A percentile compares a stretch with the other conserved stretches of the same genome.
Conservation (phyloP, 2,113 vertebrate genomes). For the Trachemys scripta region DNA sequence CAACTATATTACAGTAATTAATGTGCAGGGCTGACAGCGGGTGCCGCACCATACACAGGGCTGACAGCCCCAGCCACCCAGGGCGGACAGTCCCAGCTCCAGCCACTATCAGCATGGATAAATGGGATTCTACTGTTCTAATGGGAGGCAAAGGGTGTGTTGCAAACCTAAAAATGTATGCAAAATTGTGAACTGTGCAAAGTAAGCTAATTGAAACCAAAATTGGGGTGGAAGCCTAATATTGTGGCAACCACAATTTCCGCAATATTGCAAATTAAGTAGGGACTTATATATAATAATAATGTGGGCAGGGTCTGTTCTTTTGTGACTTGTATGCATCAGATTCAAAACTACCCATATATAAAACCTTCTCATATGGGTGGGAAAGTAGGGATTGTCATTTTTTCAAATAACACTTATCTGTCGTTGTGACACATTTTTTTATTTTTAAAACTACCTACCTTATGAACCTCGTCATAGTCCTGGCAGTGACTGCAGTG, state of each 20-base stretch:
- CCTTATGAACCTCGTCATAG: slow-evolving; percentile 31
- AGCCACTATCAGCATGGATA: background rate
- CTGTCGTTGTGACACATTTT: slow-evolving; percentile 31
- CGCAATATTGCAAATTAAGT: background rate
- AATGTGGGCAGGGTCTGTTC: background rate
- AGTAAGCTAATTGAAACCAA: background rate
- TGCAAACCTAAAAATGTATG: background rate
- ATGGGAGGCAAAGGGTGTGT: background rate
- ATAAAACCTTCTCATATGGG: slow-evolving; percentile 39
- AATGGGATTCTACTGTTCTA: background rate
- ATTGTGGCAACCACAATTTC: background rate
- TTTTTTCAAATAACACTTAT: slow-evolving; percentile 57
- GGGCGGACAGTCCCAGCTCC: background rate
- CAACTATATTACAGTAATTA: background rate
- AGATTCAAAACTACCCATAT: slow-evolving; percentile 49
- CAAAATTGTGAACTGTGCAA: background rate
- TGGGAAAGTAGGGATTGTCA: slow-evolving; percentile 47
- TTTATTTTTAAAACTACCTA: slow-evolving; percentile 62
- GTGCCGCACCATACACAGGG: too few relatives aligned
- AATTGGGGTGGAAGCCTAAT: background rate
- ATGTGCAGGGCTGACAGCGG: background rate
- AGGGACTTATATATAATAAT: background rate
- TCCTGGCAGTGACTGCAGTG: background rate
- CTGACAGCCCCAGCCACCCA: background rate
- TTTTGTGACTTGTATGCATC: slow-evolving; percentile 29